Percentiles rank a stretch among this genome's conserved stretches.
Evolutionary conservation across 2,797 vertebrate genomes (phyloP).

Genomic region (Ctenopoma kingsleyae): DNA sequence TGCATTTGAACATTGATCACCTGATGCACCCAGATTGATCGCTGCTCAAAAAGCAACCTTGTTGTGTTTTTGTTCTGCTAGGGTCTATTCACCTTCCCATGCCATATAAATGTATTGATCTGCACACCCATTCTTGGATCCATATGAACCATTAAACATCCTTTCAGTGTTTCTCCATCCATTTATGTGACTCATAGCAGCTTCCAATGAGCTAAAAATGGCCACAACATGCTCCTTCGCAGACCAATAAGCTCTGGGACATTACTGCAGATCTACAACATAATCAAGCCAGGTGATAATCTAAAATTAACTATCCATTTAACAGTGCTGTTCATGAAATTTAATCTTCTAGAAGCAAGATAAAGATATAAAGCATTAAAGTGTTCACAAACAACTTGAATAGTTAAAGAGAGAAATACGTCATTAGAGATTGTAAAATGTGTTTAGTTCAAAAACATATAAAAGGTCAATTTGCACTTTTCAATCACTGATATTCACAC

Average conservation of each 20-base stretch:
- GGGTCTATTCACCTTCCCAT: constrained; percentile 65
- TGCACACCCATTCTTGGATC: constrained; percentile 59
- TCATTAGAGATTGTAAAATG: constrained; percentile 11
- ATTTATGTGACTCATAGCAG: constrained; percentile 63
- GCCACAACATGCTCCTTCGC: constrained; percentile 13
- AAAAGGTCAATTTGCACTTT: constrained; percentile 49
- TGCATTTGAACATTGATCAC: constrained; percentile 83
- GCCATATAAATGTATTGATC: constrained; percentile 76
- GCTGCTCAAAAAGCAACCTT: constrained; percentile 62
- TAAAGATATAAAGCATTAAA: constrained; percentile 24
- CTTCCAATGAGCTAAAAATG: constrained; percentile 55
- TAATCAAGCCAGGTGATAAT: constrained; percentile 46
- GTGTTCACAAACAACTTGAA: constrained; percentile 36
- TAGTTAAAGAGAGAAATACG: constrained; percentile 7
- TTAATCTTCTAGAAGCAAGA: constrained; percentile 12
- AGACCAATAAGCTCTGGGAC: constrained; percentile 29
- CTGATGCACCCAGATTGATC: constrained; percentile 73
- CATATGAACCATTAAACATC: constrained; percentile 71
- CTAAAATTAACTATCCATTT: constrained; percentile 44
- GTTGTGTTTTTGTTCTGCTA: constrained; percentile 65
- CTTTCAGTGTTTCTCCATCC: constrained; percentile 72
- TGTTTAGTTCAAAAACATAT: constrained; percentile 31
- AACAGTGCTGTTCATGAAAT: constrained; percentile 32
- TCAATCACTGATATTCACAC: constrained; percentile 41
- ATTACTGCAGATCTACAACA: constrained; percentile 22